Conservation (phyloP, 2,888 invertebrate genomes). For the Electrophaes corylata region DNA sequence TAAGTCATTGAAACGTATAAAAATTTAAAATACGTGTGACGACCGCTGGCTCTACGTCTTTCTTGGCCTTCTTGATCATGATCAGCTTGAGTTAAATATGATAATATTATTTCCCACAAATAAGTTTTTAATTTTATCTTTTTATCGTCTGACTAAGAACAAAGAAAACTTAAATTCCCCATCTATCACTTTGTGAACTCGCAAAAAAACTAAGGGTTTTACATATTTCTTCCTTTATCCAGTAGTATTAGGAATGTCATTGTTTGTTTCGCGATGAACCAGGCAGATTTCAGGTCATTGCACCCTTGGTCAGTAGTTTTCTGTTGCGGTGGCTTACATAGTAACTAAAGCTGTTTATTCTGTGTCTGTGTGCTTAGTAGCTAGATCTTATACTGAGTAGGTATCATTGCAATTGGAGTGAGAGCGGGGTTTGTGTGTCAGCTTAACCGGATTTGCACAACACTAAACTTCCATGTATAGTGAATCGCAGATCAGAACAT, state of each 20-base stretch:
- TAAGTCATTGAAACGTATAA: too few relatives aligned
- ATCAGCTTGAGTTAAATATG: not conserved
- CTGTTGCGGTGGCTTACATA: not conserved
- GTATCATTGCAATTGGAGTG: constrained; percentile 15
- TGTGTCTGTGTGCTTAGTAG: not conserved
- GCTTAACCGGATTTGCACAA: constrained; percentile 12
- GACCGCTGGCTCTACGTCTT: not conserved
- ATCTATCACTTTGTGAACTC: not conserved
- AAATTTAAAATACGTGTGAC: not conserved
- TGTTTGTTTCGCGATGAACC: constrained; percentile 28
- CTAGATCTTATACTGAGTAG: constrained; percentile 1
- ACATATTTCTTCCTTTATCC: not conserved
- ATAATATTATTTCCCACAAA: not conserved
- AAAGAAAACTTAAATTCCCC: constrained; percentile 1
- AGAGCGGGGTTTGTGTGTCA: constrained; percentile 24
- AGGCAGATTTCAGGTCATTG: constrained; percentile 28
- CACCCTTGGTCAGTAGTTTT: constrained; percentile 18
- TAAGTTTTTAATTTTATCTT: not conserved
- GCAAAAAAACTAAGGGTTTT: constrained; percentile 14
- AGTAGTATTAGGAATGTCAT: constrained; percentile 25
- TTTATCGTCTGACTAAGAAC: constrained; percentile 2
- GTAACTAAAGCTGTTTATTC: not conserved
- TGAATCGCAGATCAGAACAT: not conserved
- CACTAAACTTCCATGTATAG: constrained; percentile 5
- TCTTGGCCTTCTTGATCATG: not conserved